A percentile compares a stretch with the other conserved stretches of the same genome.
phyloP scores from a whole-genome alignment of 2,113 vertebrate species.

The Aegithalos caudatus region DNA sequence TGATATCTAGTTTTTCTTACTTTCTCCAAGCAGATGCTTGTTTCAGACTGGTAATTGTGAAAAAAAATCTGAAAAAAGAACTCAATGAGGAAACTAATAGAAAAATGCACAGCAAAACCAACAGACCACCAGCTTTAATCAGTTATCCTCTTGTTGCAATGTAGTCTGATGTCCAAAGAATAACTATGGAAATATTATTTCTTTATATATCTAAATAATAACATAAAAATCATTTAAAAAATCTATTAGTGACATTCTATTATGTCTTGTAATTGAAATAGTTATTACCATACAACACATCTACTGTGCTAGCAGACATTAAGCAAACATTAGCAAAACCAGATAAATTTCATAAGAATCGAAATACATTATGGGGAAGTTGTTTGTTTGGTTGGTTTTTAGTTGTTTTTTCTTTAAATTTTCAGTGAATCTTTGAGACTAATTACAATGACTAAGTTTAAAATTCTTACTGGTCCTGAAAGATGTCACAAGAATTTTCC shows the following conservation, averaged over 20 bases:
- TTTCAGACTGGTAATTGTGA: background rate
- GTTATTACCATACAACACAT: background rate
- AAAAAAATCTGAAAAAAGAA: background rate
- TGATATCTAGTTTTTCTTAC: background rate
- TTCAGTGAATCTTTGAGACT: background rate
- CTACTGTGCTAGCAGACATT: background rate
- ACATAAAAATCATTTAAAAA: background rate
- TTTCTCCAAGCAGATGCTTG: background rate
- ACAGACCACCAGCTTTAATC: background rate
- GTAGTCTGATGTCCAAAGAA: background rate
- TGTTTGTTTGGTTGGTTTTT: background rate
- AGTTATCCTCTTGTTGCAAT: background rate
- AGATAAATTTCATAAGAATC: background rate
- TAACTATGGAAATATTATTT: background rate
- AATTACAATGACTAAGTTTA: background rate
- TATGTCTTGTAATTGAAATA: background rate
- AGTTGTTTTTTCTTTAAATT: background rate
- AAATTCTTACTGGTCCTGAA: background rate
- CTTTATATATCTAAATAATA: background rate
- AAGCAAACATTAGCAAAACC: conserved; percentile 25
- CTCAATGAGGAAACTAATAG: background rate
- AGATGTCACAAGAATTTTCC: background rate
- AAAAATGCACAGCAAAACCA: background rate
- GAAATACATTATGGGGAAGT: background rate
- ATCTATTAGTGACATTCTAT: background rate